Evolutionary conservation across 2,797 vertebrate genomes (phyloP), one percentile per base, ranked within the genome.

Genomic region (Discoglossus pictus): DNA sequence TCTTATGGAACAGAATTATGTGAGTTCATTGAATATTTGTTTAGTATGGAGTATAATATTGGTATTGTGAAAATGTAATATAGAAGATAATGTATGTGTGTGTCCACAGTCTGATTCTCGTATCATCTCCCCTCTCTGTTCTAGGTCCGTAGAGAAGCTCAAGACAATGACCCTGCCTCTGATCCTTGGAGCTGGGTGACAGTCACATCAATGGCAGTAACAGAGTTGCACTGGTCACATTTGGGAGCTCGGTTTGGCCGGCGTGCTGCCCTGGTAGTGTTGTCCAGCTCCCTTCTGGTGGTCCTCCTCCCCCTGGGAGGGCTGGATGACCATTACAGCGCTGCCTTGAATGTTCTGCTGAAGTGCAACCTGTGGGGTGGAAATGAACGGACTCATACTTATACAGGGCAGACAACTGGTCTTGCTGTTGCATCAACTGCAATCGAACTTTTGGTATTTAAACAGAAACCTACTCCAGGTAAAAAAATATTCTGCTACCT

Each of bases 381-480:
- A 0, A 78, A 79, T 53, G 60, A 81, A 0, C 72, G 75, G 0
- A 52, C 71, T 20, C 15, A 80, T 67, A 73, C 63, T 4, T 12
- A 75, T 38, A 2, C 76, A 0, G 88, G 84, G 2, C 90, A 86
- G 1, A 92, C 88, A 7, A 97, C 94, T 0, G 90, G 93, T 46
- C 93, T 97, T 62, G 93, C 93, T 0, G 81, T 96, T n/a, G 82
- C 93, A 18, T 91, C 93, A 17, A 83, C 83, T 0, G 88, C 82
- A 0, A 70, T 93, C 0, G 88, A 91, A 48, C 78, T 96, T 47
- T 83, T 96, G 78, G 91, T 91, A 17, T 79, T 87, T 43, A 93
- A 82, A 72, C 74, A 85, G 72, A 94, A 91, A 75, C 87, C 90
- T 0, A 86, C 87, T 72, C 82, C 90, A 89, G 95, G 97, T 98